These are phyloP conservation scores for Erebia epiphron DNA, from an alignment of 2,888 invertebrate species.

Conservation along the genomic window DNA sequence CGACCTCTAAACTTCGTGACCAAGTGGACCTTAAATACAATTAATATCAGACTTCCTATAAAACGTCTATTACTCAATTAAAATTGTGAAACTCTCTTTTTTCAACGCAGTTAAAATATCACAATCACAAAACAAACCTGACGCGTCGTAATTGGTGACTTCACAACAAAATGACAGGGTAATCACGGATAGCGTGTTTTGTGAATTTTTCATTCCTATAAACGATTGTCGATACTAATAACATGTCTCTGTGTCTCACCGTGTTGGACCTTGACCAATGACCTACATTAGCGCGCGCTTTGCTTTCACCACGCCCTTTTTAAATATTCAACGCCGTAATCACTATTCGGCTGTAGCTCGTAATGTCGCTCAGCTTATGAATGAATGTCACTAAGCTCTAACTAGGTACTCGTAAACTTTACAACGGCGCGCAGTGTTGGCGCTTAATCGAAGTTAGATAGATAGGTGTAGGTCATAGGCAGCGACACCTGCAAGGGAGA, in stretches of 20 bases:
- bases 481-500: too few relatives aligned
- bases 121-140: conserved; percentile 14
- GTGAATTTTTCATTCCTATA: conserved; percentile 28
- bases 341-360: conserved; percentile 41
- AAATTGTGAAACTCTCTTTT: background rate
- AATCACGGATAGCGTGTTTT: conserved; percentile 12
- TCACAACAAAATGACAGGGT: conserved; percentile 14
- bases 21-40: conserved; percentile 2
- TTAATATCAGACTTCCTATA: background rate
- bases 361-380: conserved; percentile 43
- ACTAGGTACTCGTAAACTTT: too few relatives aligned
- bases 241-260: conserved; percentile 17
- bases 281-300: conserved; percentile 46
- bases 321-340: conserved; percentile 55
- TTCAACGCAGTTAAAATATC: conserved; percentile 10
- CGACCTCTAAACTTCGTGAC: conserved; percentile 19
- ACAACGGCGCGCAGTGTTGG: background rate
- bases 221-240: conserved; percentile 33
- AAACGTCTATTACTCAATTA: background rate
- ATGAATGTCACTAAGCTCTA: conserved; percentile 37
- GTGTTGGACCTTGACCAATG: conserved; percentile 49
- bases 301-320: conserved; percentile 40
- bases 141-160: background rate
- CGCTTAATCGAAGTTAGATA: background rate
- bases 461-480: too few relatives aligned